Conservation (phyloP, 2,797 vertebrate species). For the Lepus townsendii region DNA sequence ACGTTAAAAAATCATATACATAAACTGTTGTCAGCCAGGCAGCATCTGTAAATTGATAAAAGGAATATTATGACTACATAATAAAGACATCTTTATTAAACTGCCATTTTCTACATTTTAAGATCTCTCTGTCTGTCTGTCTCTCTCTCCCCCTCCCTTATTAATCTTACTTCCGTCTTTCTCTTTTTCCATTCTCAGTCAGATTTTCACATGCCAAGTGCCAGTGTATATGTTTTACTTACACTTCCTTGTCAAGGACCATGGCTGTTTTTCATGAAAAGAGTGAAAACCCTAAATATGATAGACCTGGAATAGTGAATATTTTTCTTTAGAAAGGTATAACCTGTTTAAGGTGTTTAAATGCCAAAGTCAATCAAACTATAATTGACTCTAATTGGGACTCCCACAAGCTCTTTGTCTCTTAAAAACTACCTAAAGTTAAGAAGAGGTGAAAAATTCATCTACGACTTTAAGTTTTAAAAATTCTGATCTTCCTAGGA, state of each 20-base stretch:
- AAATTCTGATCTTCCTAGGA: conserved; percentile 47
- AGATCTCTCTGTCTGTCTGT: neutral
- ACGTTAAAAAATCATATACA: neutral
- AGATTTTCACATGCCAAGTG: neutral
- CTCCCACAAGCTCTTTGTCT: conserved; percentile 73
- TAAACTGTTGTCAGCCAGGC: no score
- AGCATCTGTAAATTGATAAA: neutral
- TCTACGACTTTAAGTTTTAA: conserved; percentile 61
- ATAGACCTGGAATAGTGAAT: neutral
- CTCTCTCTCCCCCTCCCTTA: no score
- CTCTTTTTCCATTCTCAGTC: neutral
- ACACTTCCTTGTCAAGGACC: neutral
- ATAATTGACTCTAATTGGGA: conserved; percentile 79
- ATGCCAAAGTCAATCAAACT: conserved; percentile 78
- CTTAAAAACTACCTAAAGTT: conserved; percentile 67
- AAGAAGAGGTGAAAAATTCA: conserved; percentile 82
- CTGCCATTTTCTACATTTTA: neutral
- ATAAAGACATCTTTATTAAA: neutral
- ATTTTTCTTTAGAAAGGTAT: conserved; percentile 69
- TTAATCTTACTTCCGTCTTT: neutral
- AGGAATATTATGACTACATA: neutral
- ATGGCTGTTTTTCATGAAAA: conserved; percentile 10
- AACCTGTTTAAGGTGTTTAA: conserved; percentile 61
- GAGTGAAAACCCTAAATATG: conserved; percentile 8
- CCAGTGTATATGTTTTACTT: conserved; percentile 58